Evolutionary conservation across 2,113 vertebrate genomes (phyloP).

Genomic region (Nannospalax galili): DNA sequence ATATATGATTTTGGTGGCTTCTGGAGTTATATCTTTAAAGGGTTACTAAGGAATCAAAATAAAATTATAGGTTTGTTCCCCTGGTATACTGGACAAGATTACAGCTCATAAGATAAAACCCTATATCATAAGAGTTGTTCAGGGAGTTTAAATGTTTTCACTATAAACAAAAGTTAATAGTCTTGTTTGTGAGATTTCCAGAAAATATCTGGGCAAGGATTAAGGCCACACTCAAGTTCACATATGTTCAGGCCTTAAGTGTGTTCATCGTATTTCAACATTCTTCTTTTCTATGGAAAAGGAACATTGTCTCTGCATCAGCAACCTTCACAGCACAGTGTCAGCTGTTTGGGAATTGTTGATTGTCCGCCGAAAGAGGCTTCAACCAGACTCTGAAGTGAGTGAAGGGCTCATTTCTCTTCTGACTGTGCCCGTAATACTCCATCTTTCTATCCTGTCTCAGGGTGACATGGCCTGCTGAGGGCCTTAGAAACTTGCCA

Average conservation of each 20-base stretch:
- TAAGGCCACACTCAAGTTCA: neutral
- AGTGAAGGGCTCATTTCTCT: neutral
- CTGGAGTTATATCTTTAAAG: neutral
- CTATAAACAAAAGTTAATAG: neutral
- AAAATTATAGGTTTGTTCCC: neutral
- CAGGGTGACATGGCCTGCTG: neutral
- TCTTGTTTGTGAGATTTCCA: neutral
- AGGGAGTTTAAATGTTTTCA: neutral
- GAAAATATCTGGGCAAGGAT: neutral
- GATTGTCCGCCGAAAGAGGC: no score
- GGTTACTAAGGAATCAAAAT: neutral
- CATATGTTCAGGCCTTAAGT: neutral
- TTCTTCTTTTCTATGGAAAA: neutral
- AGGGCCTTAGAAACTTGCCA: neutral
- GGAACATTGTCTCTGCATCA: neutral
- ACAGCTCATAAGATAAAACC: neutral
- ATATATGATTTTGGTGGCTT: neutral
- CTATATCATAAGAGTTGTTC: neutral
- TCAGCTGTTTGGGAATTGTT: neutral
- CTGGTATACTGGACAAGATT: neutral
- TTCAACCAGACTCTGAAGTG: neutral
- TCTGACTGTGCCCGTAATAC: neutral
- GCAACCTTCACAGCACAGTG: neutral
- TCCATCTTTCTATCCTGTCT: neutral
- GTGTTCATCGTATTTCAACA: neutral